Percentiles rank a stretch among this genome's conserved stretches.
phyloP scores from a whole-genome alignment of 2,113 vertebrate genomes.

The Malurus alboscapulatus region DNA sequence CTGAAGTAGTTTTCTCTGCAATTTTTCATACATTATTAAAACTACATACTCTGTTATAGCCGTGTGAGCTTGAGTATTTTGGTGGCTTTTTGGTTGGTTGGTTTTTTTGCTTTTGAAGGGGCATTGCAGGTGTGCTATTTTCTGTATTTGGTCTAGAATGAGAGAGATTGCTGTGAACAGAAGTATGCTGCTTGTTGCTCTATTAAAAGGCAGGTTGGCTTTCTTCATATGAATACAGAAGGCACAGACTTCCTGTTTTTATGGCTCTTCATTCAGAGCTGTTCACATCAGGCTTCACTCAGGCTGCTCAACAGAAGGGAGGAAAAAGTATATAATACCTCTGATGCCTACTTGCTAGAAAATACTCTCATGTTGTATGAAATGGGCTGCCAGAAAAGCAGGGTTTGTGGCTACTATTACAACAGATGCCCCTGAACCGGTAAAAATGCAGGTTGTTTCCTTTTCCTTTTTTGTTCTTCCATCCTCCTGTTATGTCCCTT shows the following conservation, averaged over 20 bases:
- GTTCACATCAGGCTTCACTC: background rate
- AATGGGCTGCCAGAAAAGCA: background rate
- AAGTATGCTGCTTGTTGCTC: background rate
- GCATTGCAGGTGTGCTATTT: background rate
- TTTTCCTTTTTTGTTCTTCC: background rate
- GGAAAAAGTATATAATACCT: background rate
- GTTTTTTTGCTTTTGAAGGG: background rate
- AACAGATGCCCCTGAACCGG: rapidly evolving
- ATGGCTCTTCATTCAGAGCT: background rate
- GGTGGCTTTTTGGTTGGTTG: background rate
- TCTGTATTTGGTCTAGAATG: background rate
- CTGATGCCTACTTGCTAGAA: background rate
- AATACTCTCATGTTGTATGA: background rate
- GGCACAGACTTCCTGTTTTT: background rate
- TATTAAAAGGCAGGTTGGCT: background rate
- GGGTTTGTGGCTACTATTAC: rapidly evolving
- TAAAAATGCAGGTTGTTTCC: background rate
- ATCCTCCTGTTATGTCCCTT: background rate
- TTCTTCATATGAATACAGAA: background rate
- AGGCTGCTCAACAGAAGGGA: background rate
- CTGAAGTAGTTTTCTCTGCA: background rate
- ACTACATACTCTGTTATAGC: background rate
- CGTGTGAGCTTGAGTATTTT: background rate
- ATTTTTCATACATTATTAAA: background rate
- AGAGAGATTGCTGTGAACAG: background rate